phyloP scores from a whole-genome alignment of 2,888 invertebrate genomes.

The Deilephila elpenor region DNA sequence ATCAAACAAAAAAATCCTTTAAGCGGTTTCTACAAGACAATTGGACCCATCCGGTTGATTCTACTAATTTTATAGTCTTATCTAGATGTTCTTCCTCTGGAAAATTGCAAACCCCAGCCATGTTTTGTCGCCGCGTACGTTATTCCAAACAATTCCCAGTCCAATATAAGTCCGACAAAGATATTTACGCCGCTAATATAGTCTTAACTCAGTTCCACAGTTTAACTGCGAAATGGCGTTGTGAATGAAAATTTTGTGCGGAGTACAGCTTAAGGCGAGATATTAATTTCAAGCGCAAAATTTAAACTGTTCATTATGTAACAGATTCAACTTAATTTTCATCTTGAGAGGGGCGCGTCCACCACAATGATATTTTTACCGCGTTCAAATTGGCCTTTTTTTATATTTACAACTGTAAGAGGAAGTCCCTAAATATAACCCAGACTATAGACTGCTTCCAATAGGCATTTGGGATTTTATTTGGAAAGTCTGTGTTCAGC shows the following conservation, averaged over 20 bases:
- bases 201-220: conserved; percentile 47
- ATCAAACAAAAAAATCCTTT: too few species aligned
- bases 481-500: too few species aligned
- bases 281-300: conserved; percentile 62
- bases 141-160: conserved; percentile 14
- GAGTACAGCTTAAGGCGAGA: conserved; percentile 59
- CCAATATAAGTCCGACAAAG: conserved; percentile 20
- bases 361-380: conserved; percentile 30
- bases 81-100: too few species aligned
- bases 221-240: conserved; percentile 52
- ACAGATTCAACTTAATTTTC: conserved; percentile 53
- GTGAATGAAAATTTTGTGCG: conserved; percentile 56
- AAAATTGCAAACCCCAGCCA: too few species aligned
- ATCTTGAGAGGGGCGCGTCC: conserved; percentile 39
- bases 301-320: conserved; percentile 62
- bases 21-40: too few species aligned
- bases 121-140: neutral
- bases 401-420: neutral
- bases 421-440: neutral
- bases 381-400: neutral
- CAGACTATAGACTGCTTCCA: too few species aligned
- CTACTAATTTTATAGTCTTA: too few species aligned
- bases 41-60: too few species aligned
- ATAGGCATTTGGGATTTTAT: too few species aligned
- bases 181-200: conserved; percentile 28